A percentile compares a stretch with the other conserved stretches of the same genome.
phyloP scores from a whole-genome alignment of 1,140 invertebrate genomes.

The Melipona quadrifasciata region DNA sequence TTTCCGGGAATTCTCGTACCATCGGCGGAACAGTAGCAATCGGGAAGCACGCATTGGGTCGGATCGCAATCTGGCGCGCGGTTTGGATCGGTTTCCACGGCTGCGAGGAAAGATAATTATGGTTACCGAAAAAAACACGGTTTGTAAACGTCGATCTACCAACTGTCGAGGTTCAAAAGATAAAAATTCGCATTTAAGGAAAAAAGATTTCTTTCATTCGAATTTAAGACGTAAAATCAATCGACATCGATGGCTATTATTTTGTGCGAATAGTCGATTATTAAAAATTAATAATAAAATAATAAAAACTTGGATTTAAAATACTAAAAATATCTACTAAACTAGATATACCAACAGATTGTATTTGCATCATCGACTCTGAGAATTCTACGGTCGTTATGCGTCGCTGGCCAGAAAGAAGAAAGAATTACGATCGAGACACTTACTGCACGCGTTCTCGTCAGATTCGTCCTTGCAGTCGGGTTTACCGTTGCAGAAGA shows the following conservation, averaged over 20 bases:
- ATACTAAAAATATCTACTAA: rapidly evolving
- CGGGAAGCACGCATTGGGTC: constrained; percentile 92
- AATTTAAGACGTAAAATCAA: too few relatives aligned
- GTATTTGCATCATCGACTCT: background rate
- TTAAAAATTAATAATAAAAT: background rate
- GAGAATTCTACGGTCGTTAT: too few relatives aligned
- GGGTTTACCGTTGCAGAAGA: constrained; percentile 95
- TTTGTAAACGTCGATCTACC: too few relatives aligned
- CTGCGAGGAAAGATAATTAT: constrained; percentile 79
- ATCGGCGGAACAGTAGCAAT: constrained; percentile 96
- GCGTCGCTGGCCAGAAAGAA: background rate
- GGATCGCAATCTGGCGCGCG: constrained; percentile 94
- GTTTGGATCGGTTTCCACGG: constrained; percentile 94
- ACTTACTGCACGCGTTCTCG: constrained; percentile 97
- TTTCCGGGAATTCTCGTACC: constrained; percentile 94
- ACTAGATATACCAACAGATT: too few relatives aligned
- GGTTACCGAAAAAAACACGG: too few relatives aligned
- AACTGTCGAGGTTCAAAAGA: too few relatives aligned
- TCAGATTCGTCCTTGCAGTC: constrained; percentile 97
- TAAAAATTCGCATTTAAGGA: too few relatives aligned
- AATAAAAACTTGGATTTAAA: background rate
- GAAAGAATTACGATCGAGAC: background rate
- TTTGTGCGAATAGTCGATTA: too few relatives aligned
- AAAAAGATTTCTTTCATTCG: too few relatives aligned
- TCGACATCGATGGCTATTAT: too few relatives aligned